These are phyloP conservation scores for Branchinecta lindahli DNA, from an alignment of 1,140 invertebrate species.

Conservation along the genomic window DNA sequence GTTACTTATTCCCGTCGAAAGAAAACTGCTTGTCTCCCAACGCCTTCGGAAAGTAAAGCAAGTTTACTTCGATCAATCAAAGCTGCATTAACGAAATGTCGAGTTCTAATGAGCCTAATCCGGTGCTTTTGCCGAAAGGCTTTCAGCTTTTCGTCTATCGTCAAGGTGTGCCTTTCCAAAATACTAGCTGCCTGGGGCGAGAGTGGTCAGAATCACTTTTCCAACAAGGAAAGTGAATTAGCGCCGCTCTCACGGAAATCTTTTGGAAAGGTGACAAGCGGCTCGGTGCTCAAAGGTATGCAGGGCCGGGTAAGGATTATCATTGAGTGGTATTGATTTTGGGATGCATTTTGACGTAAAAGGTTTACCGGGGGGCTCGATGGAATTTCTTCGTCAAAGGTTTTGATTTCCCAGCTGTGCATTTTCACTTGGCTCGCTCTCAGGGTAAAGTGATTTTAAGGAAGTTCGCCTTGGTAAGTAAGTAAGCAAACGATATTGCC, in stretches of 20 bases:
- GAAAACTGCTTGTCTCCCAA: not conserved
- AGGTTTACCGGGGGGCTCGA: not conserved
- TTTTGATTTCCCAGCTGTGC: no score
- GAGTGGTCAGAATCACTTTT: slow-evolving; percentile 7
- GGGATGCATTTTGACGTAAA: not conserved
- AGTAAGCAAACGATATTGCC: no score
- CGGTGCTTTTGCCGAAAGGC: not conserved
- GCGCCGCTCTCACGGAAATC: not conserved
- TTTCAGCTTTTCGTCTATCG: not conserved
- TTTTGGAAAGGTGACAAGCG: not conserved
- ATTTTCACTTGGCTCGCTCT: no score
- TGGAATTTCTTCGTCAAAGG: no score
- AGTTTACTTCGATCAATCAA: slow-evolving; percentile 7
- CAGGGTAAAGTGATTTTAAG: no score
- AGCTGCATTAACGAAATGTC: not conserved
- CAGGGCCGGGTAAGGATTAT: not conserved
- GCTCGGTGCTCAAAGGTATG: not conserved
- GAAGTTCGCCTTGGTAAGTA: no score
- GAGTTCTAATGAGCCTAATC: slow-evolving; percentile 8
- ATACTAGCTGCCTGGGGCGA: not conserved
- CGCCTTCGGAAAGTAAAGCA: not conserved
- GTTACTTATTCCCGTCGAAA: no score
- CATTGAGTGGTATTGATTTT: slow-evolving; percentile 1
- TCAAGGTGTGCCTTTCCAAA: slow-evolving; percentile 8
- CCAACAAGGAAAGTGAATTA: slow-evolving; percentile 10